A percentile compares a stretch with the other conserved stretches of the same genome.
Conservation (phyloP, 1,140 invertebrate genomes). For the Meloidogyne floridensis region DNA sequence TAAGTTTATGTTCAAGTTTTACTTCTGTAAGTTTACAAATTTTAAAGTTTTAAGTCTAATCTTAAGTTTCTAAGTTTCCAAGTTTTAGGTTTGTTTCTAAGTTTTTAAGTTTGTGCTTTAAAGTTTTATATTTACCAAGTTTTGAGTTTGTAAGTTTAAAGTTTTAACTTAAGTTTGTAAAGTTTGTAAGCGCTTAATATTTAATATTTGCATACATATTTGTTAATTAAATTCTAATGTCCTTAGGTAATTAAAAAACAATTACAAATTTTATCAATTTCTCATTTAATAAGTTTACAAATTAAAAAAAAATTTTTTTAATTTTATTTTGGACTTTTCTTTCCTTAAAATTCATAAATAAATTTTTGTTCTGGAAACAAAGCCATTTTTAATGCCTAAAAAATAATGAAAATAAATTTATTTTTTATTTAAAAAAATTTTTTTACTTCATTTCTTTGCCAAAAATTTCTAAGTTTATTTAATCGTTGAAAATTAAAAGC, state of each 20-base stretch:
- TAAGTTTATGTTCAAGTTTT: too few relatives aligned
- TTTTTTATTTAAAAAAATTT: not conserved
- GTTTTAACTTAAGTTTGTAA: too few relatives aligned
- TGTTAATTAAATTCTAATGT: too few relatives aligned
- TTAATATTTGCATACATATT: too few relatives aligned
- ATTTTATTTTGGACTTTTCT: not conserved
- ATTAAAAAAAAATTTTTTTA: not conserved
- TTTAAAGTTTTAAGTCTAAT: too few relatives aligned
- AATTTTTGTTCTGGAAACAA: not conserved
- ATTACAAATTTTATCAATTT: not conserved
- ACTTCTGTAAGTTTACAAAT: too few relatives aligned
- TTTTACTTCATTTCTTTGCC: conserved; percentile 3
- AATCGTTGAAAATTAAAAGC: conserved; percentile 15
- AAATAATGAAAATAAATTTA: not conserved
- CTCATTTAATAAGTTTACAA: not conserved
- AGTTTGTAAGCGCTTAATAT: too few relatives aligned
- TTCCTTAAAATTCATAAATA: not conserved
- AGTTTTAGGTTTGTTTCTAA: too few relatives aligned
- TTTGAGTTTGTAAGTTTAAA: too few relatives aligned
- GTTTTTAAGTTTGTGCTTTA: too few relatives aligned
- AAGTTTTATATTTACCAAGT: too few relatives aligned
- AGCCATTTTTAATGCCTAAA: not conserved
- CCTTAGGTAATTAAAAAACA: not conserved
- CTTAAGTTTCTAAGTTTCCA: too few relatives aligned
- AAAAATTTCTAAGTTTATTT: conserved; percentile 14